phyloP scores from a whole-genome alignment of 2,888 invertebrate genomes.

The Neoascia interrupta region DNA sequence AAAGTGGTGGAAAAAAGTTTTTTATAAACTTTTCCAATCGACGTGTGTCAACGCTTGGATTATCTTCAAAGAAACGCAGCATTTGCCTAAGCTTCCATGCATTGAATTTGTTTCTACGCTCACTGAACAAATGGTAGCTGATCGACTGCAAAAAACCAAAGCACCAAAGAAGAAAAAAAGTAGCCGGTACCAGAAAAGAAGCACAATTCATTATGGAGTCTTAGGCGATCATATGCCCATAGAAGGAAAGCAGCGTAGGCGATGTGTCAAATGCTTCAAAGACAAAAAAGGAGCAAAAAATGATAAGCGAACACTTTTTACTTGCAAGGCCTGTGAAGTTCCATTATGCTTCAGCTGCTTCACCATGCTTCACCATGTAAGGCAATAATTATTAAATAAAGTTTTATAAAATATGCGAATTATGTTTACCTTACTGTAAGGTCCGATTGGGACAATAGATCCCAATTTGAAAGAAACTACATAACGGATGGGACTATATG shows the following conservation, averaged over 20 bases:
- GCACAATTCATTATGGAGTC: not conserved
- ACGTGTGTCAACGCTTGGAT: conserved; percentile 25
- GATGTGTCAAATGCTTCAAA: conserved; percentile 44
- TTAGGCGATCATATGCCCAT: conserved; percentile 14
- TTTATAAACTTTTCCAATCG: conserved; percentile 5
- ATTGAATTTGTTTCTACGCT: conserved; percentile 9
- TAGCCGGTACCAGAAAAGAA: conserved; percentile 13
- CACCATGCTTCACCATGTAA: conserved; percentile 27
- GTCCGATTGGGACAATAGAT: conserved; percentile 16
- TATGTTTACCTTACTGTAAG: not conserved
- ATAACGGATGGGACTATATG: conserved; percentile 7
- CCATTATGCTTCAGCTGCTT: conserved; percentile 37
- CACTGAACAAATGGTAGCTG: conserved; percentile 19
- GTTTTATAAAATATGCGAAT: not conserved
- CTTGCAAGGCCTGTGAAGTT: conserved; percentile 22
- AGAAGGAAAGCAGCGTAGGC: conserved; percentile 31
- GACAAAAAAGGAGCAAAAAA: conserved; percentile 14
- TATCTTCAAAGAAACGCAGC: conserved; percentile 13
- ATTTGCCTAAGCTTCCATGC: conserved; percentile 21
- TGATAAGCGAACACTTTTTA: conserved; percentile 20
- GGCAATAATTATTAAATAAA: conserved; percentile 4
- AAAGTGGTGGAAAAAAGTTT: conserved; percentile 24
- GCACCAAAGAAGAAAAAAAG: conserved; percentile 21
- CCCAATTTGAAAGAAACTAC: not conserved
- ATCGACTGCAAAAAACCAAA: conserved; percentile 17